Evolutionary conservation across 2,113 vertebrate genomes (phyloP).

Genomic region (Echinops telfairi): DNA sequence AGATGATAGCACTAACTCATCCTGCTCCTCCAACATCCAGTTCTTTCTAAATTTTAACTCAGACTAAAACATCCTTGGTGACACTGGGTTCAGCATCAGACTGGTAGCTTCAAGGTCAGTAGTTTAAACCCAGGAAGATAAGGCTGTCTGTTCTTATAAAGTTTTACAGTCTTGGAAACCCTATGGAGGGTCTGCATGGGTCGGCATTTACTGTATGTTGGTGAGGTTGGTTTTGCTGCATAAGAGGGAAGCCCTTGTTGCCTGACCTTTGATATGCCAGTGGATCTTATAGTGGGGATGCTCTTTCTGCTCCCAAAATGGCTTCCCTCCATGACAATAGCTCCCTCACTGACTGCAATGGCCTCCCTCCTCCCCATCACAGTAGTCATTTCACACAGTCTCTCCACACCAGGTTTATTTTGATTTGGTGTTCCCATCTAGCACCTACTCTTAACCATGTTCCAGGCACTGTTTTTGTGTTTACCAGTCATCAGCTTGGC

Average conservation of each 20-base stretch:
- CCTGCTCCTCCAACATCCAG: no score
- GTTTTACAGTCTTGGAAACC: no score
- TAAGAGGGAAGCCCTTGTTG: neutral
- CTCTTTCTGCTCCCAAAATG: neutral
- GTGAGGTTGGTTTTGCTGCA: no score
- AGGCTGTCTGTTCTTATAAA: no score
- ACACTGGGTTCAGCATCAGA: no score
- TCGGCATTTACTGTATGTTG: no score
- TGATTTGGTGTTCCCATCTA: neutral
- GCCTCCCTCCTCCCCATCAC: neutral
- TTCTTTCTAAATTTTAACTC: neutral
- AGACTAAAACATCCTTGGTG: neutral
- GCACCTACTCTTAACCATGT: neutral
- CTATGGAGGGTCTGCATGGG: no score
- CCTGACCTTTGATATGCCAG: neutral
- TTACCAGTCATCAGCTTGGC: neutral
- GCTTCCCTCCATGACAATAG: neutral
- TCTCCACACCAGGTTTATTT: neutral
- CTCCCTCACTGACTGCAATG: rapidly evolving
- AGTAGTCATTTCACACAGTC: neutral
- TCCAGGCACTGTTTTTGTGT: neutral
- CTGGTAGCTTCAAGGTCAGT: no score
- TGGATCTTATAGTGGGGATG: neutral
- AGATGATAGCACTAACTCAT: neutral
- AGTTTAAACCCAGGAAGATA: no score